phyloP scores from a whole-genome alignment of 2,797 vertebrate genomes.

The Pristis pectinata region DNA sequence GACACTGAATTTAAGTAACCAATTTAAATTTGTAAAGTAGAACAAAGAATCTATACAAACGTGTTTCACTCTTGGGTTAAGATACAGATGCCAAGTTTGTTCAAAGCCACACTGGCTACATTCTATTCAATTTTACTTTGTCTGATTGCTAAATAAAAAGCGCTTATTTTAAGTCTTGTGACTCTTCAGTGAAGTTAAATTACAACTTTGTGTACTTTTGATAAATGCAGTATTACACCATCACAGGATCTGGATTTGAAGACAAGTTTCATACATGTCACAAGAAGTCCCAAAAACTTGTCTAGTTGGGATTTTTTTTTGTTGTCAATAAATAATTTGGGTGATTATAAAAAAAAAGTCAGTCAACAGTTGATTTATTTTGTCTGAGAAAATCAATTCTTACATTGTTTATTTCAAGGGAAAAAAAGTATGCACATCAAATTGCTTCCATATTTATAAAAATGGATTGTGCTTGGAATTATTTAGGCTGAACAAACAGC shows the following conservation, averaged over 20 bases:
- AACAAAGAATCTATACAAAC: conserved; percentile 28
- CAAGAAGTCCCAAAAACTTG: neutral
- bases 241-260: neutral
- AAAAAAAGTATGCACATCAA: neutral
- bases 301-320: neutral
- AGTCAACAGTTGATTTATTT: neutral
- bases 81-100: conserved; percentile 33
- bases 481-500: neutral
- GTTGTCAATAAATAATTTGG: neutral
- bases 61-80: conserved; percentile 12
- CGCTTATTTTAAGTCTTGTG: conserved; percentile 28
- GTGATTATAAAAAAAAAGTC: neutral
- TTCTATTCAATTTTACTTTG: conserved; percentile 29
- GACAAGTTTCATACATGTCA: neutral
- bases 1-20: conserved; percentile 15
- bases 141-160: conserved; percentile 17
- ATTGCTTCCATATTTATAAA: neutral
- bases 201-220: conserved; percentile 20
- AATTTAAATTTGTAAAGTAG: conserved; percentile 24
- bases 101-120: conserved; percentile 28
- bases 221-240: neutral
- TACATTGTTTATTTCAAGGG: neutral
- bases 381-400: neutral
- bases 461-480: neutral
- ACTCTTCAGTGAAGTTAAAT: conserved; percentile 18